phyloP scores from a whole-genome alignment of 2,797 vertebrate genomes.

The Cottoperca gobio region DNA sequence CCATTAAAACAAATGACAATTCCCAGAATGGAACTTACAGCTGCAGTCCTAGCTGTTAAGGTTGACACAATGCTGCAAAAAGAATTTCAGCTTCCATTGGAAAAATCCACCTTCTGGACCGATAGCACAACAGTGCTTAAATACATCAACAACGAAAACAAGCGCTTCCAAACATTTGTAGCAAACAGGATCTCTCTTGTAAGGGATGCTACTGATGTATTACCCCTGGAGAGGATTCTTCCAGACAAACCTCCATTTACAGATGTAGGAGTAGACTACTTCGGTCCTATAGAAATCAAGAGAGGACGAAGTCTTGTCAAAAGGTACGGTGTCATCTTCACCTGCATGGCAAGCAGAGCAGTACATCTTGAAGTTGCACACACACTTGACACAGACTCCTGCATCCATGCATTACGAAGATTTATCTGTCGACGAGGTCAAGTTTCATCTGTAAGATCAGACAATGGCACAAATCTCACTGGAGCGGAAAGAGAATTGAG shows the following conservation, averaged over 20 bases:
- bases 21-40: not conserved
- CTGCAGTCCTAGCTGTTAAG: not conserved
- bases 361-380: not conserved
- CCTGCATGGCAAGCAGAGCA: not conserved
- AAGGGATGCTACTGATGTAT: not conserved
- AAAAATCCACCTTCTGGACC: not conserved
- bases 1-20: not conserved
- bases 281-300: not conserved
- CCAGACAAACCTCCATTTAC: not conserved
- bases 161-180: not conserved
- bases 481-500: not conserved
- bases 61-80: not conserved
- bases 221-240: not conserved
- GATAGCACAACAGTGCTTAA: not conserved
- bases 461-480: not conserved
- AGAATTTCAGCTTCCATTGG: not conserved
- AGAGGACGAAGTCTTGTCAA: not conserved
- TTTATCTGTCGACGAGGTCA: not conserved
- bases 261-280: not conserved
- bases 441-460: not conserved
- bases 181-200: not conserved
- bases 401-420: not conserved
- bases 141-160: not conserved
- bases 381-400: not conserved
- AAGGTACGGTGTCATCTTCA: not conserved